Conservation (phyloP, 1,140 invertebrate species). For the Rhagoletis pomonella region DNA sequence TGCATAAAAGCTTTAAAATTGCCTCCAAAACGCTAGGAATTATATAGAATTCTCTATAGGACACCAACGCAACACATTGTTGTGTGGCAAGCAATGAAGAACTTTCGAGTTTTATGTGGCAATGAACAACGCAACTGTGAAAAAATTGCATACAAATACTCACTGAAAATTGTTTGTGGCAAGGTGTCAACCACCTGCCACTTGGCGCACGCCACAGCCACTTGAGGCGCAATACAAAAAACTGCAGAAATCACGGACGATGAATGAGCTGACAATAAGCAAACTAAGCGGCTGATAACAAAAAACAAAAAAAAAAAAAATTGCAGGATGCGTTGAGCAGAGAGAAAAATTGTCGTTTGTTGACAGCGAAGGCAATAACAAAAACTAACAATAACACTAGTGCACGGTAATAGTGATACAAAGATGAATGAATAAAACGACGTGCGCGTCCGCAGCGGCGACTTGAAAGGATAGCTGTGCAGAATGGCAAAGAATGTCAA, state of each 20-base stretch:
- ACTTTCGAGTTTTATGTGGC: not conserved
- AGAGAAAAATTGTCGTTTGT: conserved; percentile 16
- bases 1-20: conserved; percentile 47
- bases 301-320: not conserved
- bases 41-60: not conserved
- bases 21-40: not conserved
- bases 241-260: not conserved
- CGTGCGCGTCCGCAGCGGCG: conserved; percentile 45
- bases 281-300: conserved; percentile 25
- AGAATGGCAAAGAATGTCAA: not conserved
- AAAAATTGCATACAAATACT: not conserved
- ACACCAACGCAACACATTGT: conserved; percentile 26
- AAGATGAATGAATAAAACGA: conserved; percentile 50
- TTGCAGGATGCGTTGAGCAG: not conserved
- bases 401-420: conserved; percentile 26
- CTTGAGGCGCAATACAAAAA: conserved; percentile 26
- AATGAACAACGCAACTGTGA: not conserved
- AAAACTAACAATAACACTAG: conserved; percentile 49
- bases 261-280: not conserved
- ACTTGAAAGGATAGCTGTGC: conserved; percentile 32
- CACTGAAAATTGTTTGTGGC: not conserved
- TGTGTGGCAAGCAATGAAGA: not conserved
- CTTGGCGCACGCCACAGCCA: conserved; percentile 16
- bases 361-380: conserved; percentile 21
- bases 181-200: conserved; percentile 49